A percentile compares a stretch with the other conserved stretches of the same genome.
phyloP scores from a whole-genome alignment of 2,797 vertebrate genomes.

The Babyrousa celebensis region DNA sequence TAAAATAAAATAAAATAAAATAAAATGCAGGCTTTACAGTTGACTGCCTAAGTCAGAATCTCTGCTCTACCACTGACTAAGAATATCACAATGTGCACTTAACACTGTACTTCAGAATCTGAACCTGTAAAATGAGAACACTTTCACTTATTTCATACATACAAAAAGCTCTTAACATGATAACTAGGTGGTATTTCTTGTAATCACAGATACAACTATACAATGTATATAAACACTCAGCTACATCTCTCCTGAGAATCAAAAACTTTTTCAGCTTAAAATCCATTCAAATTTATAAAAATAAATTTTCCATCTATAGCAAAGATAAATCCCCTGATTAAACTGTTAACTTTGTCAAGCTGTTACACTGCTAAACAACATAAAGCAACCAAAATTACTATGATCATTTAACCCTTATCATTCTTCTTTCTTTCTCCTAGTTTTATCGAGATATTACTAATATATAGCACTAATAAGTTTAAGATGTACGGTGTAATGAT shows the following conservation, averaged over 20 bases:
- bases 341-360: slow-evolving; percentile 55
- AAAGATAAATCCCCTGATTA: slow-evolving; percentile 62
- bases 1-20: too few relatives aligned
- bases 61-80: not conserved
- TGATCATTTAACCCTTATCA: not conserved
- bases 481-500: not conserved
- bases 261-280: slow-evolving; percentile 59
- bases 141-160: slow-evolving; percentile 12
- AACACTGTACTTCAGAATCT: not conserved
- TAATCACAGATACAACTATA: not conserved
- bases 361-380: slow-evolving; percentile 52
- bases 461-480: not conserved
- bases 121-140: slow-evolving; percentile 17
- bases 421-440: not conserved
- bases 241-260: slow-evolving; percentile 40
- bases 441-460: not conserved
- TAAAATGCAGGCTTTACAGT: slow-evolving; percentile 37
- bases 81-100: not conserved
- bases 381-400: slow-evolving; percentile 63
- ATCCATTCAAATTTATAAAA: slow-evolving; percentile 51
- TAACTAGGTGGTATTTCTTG: not conserved
- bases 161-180: slow-evolving; percentile 34
- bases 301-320: slow-evolving; percentile 62
- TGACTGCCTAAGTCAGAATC: not conserved
- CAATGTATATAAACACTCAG: slow-evolving; percentile 3